phyloP scores from a whole-genome alignment of 2,797 vertebrate genomes.

The Cynopterus sphinx region DNA sequence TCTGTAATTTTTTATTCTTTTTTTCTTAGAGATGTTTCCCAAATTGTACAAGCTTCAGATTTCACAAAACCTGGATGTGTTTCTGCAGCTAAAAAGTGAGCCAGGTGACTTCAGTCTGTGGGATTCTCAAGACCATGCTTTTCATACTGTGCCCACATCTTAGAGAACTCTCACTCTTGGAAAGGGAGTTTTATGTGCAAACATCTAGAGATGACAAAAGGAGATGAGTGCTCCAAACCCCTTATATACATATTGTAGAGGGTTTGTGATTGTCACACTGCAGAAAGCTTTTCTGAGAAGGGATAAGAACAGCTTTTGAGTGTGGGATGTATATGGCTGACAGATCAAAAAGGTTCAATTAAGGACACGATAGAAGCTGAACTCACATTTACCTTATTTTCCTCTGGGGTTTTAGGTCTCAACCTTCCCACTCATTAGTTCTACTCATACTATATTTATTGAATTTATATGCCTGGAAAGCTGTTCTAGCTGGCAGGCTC shows the following conservation, averaged over 20 bases:
- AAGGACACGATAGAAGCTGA: constrained; percentile 46
- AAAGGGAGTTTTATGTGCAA: background rate
- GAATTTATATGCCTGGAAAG: constrained; percentile 58
- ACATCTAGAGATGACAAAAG: background rate
- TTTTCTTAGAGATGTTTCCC: background rate
- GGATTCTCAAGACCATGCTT: background rate
- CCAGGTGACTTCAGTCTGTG: background rate
- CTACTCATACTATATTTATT: constrained; percentile 53
- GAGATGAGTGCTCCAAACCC: background rate
- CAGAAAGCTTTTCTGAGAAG: background rate
- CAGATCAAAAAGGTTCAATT: constrained; percentile 4
- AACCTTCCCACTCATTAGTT: constrained; percentile 53
- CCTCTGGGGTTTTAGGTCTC: constrained; percentile 55
- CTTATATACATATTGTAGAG: background rate
- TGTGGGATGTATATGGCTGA: background rate
- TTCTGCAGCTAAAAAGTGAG: background rate
- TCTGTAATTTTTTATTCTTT: background rate
- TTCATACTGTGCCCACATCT: background rate
- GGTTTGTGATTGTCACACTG: background rate
- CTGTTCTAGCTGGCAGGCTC: constrained; percentile 62
- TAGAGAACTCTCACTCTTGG: background rate
- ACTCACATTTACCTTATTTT: constrained; percentile 50
- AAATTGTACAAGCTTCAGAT: background rate
- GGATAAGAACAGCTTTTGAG: background rate
- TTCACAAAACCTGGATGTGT: background rate